A percentile compares a stretch with the other conserved stretches of the same genome.
Evolutionary conservation across 2,113 vertebrate species (phyloP).

Genomic region (Chloebia gouldiae): DNA sequence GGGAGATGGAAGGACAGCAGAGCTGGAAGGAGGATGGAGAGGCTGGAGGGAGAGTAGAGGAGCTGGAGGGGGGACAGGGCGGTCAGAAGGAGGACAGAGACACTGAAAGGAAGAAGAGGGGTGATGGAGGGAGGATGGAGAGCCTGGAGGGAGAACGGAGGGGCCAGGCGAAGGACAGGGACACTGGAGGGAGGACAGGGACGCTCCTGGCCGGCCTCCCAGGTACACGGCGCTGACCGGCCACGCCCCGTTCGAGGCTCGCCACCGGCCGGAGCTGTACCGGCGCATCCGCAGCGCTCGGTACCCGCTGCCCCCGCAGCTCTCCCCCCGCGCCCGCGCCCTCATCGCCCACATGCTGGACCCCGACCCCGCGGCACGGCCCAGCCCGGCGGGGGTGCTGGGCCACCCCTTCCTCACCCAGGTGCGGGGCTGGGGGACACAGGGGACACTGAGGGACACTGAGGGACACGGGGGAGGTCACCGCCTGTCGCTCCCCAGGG

Average conservation of each 20-base stretch:
- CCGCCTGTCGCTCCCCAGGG: not conserved
- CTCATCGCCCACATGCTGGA: slow-evolving; percentile 63
- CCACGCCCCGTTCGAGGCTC: slow-evolving; percentile 45
- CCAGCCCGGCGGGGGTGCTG: slow-evolving; percentile 38
- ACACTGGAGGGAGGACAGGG: accelerated
- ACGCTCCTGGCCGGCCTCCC: not conserved
- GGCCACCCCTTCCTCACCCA: slow-evolving; percentile 67
- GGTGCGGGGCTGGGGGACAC: not conserved
- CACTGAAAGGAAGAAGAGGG: too few relatives aligned
- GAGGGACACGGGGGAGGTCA: accelerated
- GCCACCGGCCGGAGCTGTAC: slow-evolving; percentile 49
- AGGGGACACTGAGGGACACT: not conserved
- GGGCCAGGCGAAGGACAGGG: too few relatives aligned
- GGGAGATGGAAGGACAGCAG: too few relatives aligned
- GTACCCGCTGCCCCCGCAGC: not conserved
- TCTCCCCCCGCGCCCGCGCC: not conserved
- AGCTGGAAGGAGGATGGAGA: too few relatives aligned
- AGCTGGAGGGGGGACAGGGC: too few relatives aligned
- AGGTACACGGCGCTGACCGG: slow-evolving; percentile 66
- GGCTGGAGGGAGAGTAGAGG: too few relatives aligned
- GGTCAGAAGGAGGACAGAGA: too few relatives aligned
- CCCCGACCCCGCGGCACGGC: not conserved
- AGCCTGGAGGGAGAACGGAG: not conserved
- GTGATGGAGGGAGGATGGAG: not conserved
- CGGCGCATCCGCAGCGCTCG: not conserved